Evolutionary conservation across 2,797 vertebrate genomes (phyloP).

Genomic region (Girardinus metallicus): DNA sequence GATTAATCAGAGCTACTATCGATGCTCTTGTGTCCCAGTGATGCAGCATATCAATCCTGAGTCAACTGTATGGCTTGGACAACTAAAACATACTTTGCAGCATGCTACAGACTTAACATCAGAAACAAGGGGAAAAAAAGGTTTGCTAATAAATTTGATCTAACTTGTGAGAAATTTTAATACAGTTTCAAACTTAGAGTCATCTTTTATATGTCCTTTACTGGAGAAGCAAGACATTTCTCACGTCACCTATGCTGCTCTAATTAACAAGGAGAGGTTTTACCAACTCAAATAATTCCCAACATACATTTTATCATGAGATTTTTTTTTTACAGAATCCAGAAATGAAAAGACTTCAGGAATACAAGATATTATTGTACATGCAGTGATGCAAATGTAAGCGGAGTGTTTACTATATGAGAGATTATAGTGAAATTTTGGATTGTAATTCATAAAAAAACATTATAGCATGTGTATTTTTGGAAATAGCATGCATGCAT

Average conservation of each 20-base stretch:
- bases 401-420: background rate
- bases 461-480: constrained; percentile 15
- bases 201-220: background rate
- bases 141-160: constrained; percentile 9
- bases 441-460: constrained; percentile 5
- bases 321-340: background rate
- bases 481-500: constrained; percentile 21
- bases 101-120: constrained; percentile 15
- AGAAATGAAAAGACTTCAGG: constrained; percentile 28
- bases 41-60: constrained; percentile 39
- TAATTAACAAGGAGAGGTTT: background rate
- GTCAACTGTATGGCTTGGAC: constrained; percentile 42
- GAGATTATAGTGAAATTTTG: constrained; percentile 3
- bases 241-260: background rate
- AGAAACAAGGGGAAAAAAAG: constrained; percentile 15
- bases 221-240: background rate
- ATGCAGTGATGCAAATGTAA: constrained; percentile 18
- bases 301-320: background rate
- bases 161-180: background rate
- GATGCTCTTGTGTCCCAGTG: constrained; percentile 8
- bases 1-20: background rate
- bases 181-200: background rate
- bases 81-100: constrained; percentile 31
- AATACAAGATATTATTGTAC: background rate
- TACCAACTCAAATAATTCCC: constrained; percentile 8